phyloP scores from a whole-genome alignment of 2,797 vertebrate species.

The Syngnathus acus region DNA sequence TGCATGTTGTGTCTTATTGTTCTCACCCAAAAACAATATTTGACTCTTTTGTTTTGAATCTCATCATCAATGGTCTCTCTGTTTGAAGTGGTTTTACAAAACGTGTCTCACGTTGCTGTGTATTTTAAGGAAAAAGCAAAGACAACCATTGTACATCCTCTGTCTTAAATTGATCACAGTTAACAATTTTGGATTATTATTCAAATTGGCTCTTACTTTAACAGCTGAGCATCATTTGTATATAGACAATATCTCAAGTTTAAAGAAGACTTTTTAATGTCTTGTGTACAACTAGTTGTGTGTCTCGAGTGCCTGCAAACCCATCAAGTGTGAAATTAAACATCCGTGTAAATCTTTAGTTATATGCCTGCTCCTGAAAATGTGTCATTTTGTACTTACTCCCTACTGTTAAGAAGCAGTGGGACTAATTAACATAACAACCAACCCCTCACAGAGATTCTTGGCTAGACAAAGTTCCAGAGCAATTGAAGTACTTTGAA shows the following conservation, averaged over 20 bases:
- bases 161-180: background rate
- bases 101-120: slow-evolving; percentile 27
- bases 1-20: slow-evolving; percentile 8
- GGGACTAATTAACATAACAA: background rate
- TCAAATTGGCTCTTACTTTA: background rate
- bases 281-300: background rate
- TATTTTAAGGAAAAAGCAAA: slow-evolving; percentile 2
- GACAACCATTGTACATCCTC: background rate
- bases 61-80: slow-evolving; percentile 24
- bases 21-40: slow-evolving; percentile 8
- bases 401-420: background rate
- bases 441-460: background rate
- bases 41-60: slow-evolving; percentile 17
- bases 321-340: background rate
- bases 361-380: background rate
- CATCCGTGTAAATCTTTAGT: background rate
- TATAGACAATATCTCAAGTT: background rate
- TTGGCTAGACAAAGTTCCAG: background rate
- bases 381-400: background rate
- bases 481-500: background rate
- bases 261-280: background rate
- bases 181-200: background rate
- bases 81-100: slow-evolving; percentile 30
- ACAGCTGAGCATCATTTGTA: background rate
- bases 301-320: background rate